These are phyloP conservation scores for Baryphthengus martii DNA, from an alignment of 2,113 vertebrate species.

Conservation along the genomic window DNA sequence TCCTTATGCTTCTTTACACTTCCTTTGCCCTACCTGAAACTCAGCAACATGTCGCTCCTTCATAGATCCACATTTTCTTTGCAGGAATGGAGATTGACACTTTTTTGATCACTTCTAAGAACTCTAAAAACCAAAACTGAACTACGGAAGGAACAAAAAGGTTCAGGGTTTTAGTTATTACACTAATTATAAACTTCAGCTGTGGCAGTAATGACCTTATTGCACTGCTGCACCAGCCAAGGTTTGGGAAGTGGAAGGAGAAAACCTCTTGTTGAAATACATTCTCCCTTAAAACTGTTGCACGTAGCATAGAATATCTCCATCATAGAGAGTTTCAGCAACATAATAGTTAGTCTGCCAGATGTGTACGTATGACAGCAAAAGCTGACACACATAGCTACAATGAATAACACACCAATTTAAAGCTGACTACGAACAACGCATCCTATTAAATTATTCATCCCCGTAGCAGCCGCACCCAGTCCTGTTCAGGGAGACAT, in stretches of 20 bases:
- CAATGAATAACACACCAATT: not conserved
- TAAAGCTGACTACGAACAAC: not conserved
- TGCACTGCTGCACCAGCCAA: not conserved
- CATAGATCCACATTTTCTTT: not conserved
- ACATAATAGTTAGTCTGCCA: not conserved
- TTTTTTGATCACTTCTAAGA: not conserved
- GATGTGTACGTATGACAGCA: not conserved
- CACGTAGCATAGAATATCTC: not conserved
- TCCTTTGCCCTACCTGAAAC: not conserved
- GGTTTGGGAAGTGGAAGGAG: not conserved
- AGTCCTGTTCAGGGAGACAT: slow-evolving; percentile 11
- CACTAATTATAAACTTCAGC: not conserved
- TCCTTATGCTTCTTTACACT: not conserved
- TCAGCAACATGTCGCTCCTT: not conserved
- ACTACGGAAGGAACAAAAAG: not conserved
- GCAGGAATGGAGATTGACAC: not conserved
- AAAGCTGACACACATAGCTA: slow-evolving; percentile 8
- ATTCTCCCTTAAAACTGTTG: not conserved
- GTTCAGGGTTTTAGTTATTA: not conserved
- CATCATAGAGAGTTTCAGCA: not conserved
- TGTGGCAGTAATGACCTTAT: not conserved
- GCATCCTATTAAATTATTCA: not conserved
- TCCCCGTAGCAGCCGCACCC: not conserved
- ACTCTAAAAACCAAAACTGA: fast-evolving
- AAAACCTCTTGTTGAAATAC: not conserved